Conservation (phyloP, 2,888 invertebrate species). For the Camptogramma bilineatum region DNA sequence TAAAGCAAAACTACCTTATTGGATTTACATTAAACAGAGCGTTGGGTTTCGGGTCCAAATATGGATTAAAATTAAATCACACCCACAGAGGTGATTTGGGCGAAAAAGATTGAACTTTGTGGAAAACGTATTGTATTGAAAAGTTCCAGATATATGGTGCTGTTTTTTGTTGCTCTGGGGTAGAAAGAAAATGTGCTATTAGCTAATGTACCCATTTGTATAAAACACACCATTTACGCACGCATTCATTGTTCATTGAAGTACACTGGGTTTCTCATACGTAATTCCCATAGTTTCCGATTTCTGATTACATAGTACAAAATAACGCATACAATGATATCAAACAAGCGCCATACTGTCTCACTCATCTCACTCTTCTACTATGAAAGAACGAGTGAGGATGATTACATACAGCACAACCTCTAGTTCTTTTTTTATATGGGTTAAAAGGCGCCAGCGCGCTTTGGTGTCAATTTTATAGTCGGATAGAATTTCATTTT, state of each 20-base stretch:
- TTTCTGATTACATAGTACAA: neutral
- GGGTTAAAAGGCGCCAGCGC: neutral
- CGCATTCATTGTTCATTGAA: neutral
- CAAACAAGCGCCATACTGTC: neutral
- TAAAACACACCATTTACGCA: neutral
- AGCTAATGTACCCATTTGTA: neutral
- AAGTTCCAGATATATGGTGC: neutral
- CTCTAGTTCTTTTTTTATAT: neutral
- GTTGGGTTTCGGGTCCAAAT: conserved; percentile 6
- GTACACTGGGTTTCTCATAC: neutral
- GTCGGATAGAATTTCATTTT: neutral
- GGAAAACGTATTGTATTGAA: too few species aligned
- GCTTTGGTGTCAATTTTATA: neutral
- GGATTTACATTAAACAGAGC: neutral
- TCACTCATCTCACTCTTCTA: neutral
- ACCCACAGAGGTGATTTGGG: neutral
- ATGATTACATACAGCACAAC: neutral
- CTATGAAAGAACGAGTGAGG: neutral
- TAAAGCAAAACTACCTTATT: conserved; percentile 20
- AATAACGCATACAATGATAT: neutral
- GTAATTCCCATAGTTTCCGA: conserved; percentile 1
- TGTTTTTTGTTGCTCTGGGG: neutral
- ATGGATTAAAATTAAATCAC: neutral
- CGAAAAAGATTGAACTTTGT: too few species aligned
- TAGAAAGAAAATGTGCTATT: neutral